phyloP scores from a whole-genome alignment of 2,888 invertebrate genomes.

The Drosophila affinis region DNA sequence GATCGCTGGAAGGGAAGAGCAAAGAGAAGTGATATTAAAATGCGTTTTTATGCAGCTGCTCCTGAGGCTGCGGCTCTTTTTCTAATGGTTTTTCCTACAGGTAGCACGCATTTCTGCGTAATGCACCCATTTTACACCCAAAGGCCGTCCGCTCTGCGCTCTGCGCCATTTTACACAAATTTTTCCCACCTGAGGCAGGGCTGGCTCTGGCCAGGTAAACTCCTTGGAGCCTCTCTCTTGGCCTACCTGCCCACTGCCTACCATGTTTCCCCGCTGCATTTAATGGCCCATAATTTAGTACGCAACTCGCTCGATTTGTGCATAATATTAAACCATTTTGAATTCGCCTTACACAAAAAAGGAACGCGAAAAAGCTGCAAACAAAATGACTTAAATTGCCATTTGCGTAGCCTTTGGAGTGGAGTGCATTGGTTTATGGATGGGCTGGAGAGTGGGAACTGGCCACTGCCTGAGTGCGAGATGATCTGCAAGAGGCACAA shows the following conservation, averaged over 20 bases:
- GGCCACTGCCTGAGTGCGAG: slow-evolving; percentile 30
- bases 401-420: slow-evolving; percentile 39
- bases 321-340: slow-evolving; percentile 61
- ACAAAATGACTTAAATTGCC: slow-evolving; percentile 51
- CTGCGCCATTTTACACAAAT: slow-evolving; percentile 39
- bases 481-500: slow-evolving; percentile 43
- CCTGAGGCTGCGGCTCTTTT: slow-evolving; percentile 4
- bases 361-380: slow-evolving; percentile 19
- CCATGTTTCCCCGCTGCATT: slow-evolving; percentile 27
- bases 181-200: slow-evolving; percentile 14
- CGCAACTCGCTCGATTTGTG: slow-evolving; percentile 53
- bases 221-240: slow-evolving; percentile 20
- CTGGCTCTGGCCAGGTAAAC: slow-evolving; percentile 27
- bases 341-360: slow-evolving; percentile 37
- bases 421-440: slow-evolving; percentile 13
- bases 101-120: slow-evolving; percentile 43
- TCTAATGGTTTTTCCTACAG: slow-evolving; percentile 30
- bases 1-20: slow-evolving; percentile 46
- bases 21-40: slow-evolving; percentile 15
- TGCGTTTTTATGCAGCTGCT: slow-evolving; percentile 39
- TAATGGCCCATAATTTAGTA: slow-evolving; percentile 54
- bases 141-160: slow-evolving; percentile 22
- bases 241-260: slow-evolving; percentile 10
- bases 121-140: slow-evolving; percentile 36
- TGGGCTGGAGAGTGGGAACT: slow-evolving; percentile 1